These are phyloP conservation scores for Ooceraea biroi DNA, from an alignment of 1,140 invertebrate species.

Conservation along the genomic window DNA sequence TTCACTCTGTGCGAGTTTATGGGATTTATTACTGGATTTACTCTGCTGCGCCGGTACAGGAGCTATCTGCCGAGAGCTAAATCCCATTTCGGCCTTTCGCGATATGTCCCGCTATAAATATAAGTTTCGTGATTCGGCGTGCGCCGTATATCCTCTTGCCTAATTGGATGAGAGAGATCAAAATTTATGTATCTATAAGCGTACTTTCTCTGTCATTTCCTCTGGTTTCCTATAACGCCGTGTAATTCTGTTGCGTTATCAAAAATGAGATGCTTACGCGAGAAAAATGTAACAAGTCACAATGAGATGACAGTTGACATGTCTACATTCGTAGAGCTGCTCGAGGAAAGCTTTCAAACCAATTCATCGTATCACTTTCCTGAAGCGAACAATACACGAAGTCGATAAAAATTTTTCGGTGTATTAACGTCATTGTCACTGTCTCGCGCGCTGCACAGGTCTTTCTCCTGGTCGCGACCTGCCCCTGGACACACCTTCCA, in stretches of 20 bases:
- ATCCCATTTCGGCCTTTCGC: constrained; percentile 25
- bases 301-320: too few species aligned
- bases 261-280: background rate
- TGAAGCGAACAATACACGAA: background rate
- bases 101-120: constrained; percentile 12
- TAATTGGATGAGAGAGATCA: background rate
- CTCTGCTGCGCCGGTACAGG: background rate
- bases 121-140: background rate
- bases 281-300: too few species aligned
- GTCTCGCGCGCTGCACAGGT: constrained; percentile 26
- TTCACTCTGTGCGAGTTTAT: constrained; percentile 38
- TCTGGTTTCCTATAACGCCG: background rate
- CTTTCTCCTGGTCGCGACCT: constrained; percentile 58
- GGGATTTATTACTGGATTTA: constrained; percentile 48
- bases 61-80: constrained; percentile 27
- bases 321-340: too few species aligned
- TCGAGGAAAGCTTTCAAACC: too few species aligned
- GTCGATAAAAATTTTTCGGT: constrained; percentile 18
- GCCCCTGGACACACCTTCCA: constrained; percentile 66
- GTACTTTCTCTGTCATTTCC: background rate
- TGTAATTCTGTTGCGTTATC: background rate
- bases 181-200: background rate
- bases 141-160: background rate
- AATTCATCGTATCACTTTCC: too few species aligned
- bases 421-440: background rate